These are phyloP conservation scores for Rhineura floridana DNA, from an alignment of 2,113 vertebrate species.

Conservation along the genomic window DNA sequence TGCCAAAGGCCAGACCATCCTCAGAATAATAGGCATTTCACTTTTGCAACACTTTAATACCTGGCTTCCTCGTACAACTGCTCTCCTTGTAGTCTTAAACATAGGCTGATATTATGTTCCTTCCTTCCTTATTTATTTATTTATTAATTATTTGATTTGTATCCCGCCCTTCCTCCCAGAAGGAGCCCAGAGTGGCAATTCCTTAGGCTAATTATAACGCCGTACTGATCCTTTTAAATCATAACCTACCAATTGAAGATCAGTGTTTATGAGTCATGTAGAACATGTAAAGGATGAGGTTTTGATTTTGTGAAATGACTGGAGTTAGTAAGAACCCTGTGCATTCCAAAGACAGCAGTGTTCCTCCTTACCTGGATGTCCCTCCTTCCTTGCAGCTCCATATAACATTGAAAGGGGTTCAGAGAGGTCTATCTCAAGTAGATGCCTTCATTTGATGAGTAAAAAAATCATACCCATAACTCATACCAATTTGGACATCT, in stretches of 20 bases:
- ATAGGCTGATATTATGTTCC: background rate
- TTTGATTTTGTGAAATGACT: no score
- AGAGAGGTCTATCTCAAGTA: background rate
- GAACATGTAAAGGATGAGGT: background rate
- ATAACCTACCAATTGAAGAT: background rate
- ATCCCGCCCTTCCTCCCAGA: no score
- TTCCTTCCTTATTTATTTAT: no score
- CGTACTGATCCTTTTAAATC: no score
- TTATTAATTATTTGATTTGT: no score
- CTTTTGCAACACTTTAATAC: background rate
- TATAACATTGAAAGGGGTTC: background rate
- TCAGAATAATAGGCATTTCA: background rate
- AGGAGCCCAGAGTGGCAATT: no score
- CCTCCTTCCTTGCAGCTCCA: background rate
- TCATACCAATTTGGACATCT: background rate
- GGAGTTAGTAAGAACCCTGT: background rate
- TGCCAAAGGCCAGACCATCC: background rate
- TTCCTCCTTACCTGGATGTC: background rate
- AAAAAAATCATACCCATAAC: background rate
- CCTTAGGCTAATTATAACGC: no score
- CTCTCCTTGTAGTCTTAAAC: background rate
- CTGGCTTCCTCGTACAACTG: background rate
- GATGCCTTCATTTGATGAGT: background rate
- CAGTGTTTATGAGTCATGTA: background rate
- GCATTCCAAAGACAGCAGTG: background rate